Evolutionary conservation across 2,797 vertebrate genomes (phyloP).

Genomic region (Lophotriccus pileatus): DNA sequence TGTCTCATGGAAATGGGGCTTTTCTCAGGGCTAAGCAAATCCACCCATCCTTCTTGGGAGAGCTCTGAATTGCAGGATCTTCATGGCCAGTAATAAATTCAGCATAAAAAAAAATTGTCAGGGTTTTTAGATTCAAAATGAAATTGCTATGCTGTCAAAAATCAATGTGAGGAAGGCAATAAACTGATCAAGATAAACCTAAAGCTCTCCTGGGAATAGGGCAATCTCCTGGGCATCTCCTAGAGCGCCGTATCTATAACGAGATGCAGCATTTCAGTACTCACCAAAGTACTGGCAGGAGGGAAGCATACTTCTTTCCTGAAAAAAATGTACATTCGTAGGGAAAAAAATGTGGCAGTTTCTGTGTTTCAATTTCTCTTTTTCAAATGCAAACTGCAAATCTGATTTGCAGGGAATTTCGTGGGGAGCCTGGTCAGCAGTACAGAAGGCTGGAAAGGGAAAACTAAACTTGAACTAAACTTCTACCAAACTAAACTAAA

Average conservation of each 20-base stretch:
- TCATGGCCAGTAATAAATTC: neutral
- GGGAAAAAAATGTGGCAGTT: neutral
- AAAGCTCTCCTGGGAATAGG: neutral
- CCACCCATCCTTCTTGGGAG: neutral
- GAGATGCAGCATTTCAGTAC: neutral
- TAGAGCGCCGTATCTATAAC: neutral
- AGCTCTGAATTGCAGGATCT: neutral
- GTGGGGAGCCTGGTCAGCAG: neutral
- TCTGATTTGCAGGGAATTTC: neutral
- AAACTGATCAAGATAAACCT: neutral
- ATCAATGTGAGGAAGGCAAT: neutral
- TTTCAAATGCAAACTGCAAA: neutral
- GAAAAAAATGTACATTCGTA: neutral
- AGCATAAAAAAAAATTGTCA: neutral
- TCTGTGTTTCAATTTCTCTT: neutral
- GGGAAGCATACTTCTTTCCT: neutral
- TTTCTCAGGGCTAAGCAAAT: slow-evolving; percentile 6
- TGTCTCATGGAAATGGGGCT: slow-evolving; percentile 4
- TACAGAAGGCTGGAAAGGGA: neutral
- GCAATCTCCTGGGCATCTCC: neutral
- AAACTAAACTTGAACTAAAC: neutral
- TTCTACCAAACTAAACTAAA: neutral
- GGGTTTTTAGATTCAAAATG: neutral
- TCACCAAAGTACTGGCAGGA: neutral
- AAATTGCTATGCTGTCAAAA: neutral